Evolutionary conservation across 2,797 vertebrate genomes (phyloP).

Genomic region (Bovichtus diacanthus): DNA sequence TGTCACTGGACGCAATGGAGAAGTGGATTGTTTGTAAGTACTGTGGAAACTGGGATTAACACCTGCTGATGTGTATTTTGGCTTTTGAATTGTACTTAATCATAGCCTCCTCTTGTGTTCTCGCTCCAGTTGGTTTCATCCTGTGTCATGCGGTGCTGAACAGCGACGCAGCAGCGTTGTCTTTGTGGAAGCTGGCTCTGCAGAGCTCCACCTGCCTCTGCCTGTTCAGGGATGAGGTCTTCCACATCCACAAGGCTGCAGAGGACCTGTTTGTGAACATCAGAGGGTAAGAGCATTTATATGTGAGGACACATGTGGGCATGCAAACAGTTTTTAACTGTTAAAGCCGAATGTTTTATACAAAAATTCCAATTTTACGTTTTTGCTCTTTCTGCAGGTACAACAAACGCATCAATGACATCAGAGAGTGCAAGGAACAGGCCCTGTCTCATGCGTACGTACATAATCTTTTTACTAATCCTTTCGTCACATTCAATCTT

Average conservation of each 20-base stretch:
- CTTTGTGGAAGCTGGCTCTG: slow-evolving; percentile 97
- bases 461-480: not conserved
- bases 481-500: not conserved
- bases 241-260: slow-evolving; percentile 98
- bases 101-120: not conserved
- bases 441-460: slow-evolving; percentile 98
- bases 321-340: not conserved
- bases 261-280: slow-evolving; percentile 99
- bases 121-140: slow-evolving; percentile 93
- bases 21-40: slow-evolving; percentile 99
- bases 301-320: not conserved
- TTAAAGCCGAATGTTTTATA: not conserved
- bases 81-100: not conserved
- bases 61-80: not conserved
- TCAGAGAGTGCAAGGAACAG: slow-evolving; percentile 97
- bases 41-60: too few species aligned
- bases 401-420: slow-evolving; percentile 99
- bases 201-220: slow-evolving; percentile 98
- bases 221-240: slow-evolving; percentile 97
- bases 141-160: slow-evolving; percentile 95
- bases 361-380: not conserved
- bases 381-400: slow-evolving; percentile 86
- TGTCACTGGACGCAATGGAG: slow-evolving; percentile 98
- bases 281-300: slow-evolving; percentile 85
- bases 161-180: slow-evolving; percentile 92